Conservation (phyloP, 2,113 vertebrate genomes). For the Notiomystis cincta region DNA sequence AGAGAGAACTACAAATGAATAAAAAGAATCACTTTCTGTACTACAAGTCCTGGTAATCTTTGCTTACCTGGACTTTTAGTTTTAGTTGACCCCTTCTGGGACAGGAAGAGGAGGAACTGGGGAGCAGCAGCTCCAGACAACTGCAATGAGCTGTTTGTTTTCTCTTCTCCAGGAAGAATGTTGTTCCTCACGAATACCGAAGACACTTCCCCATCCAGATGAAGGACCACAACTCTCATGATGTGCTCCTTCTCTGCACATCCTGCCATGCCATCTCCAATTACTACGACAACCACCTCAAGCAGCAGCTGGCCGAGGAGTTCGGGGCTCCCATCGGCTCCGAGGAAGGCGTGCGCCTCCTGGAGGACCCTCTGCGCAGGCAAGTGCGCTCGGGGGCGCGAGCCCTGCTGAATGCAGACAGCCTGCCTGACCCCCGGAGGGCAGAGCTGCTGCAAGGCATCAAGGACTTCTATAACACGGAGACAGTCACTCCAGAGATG, state of each 20-base stretch:
- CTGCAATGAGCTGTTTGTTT: background rate
- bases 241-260: conserved; percentile 93
- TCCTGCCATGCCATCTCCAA: conserved; percentile 92
- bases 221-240: conserved; percentile 99
- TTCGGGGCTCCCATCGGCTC: conserved; percentile 87
- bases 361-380: conserved; percentile 86
- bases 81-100: background rate
- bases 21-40: background rate
- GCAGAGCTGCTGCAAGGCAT: conserved; percentile 81
- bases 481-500: conserved; percentile 70
- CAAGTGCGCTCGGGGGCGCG: conserved; percentile 89
- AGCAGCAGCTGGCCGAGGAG: conserved; percentile 88
- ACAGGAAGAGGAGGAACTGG: background rate
- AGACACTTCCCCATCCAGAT: conserved; percentile 94
- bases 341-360: conserved; percentile 84
- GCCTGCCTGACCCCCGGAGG: conserved; percentile 78
- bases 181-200: conserved; percentile 94
- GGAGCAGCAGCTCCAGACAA: background rate
- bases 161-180: conserved; percentile 85
- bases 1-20: background rate
- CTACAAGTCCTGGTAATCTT: background rate
- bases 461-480: conserved; percentile 71
- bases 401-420: conserved; percentile 84
- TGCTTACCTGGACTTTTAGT: background rate
- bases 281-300: conserved; percentile 87